These are phyloP conservation scores for Denticeps clupeoides DNA, from an alignment of 2,797 vertebrate species.

Conservation along the genomic window DNA sequence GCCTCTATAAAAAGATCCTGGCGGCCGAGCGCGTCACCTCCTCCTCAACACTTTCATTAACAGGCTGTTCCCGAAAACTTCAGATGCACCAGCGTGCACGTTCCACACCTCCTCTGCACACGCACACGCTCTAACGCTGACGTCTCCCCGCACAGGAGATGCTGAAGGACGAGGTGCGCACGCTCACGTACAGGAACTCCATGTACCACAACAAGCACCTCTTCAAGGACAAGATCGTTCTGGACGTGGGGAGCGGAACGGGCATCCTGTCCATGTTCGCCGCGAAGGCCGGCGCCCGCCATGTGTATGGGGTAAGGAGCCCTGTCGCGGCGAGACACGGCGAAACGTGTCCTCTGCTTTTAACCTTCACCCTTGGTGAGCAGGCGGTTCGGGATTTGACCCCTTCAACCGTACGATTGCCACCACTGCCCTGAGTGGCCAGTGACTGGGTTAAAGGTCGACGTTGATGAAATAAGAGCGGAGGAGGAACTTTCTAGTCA, in stretches of 20 bases:
- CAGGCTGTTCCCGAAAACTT: conserved; percentile 6
- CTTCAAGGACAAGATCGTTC: conserved; percentile 93
- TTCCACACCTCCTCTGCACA: background rate
- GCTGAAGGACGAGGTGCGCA: conserved; percentile 95
- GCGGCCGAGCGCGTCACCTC: conserved; percentile 33
- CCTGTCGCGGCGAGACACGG: no score
- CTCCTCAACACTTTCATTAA: conserved; percentile 31
- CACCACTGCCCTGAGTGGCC: no score
- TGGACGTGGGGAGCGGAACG: conserved; percentile 92
- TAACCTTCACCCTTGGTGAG: no score
- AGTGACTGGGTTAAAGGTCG: no score
- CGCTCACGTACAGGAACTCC: conserved; percentile 90
- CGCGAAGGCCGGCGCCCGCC: conserved; percentile 91
- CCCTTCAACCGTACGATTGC: no score
- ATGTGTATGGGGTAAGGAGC: conserved; percentile 87
- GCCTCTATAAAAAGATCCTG: conserved; percentile 46
- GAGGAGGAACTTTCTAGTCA: no score
- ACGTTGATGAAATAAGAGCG: no score
- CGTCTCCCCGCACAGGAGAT: conserved; percentile 72
- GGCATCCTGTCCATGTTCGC: conserved; percentile 99
- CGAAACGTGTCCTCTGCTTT: no score
- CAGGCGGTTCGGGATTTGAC: no score
- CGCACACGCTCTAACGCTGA: no score
- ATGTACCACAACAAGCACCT: conserved; percentile 99
- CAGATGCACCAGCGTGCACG: background rate